Percentiles rank a stretch among this genome's conserved stretches.
These are phyloP conservation scores for Calephelis virginiensis DNA, from an alignment of 1,140 invertebrate species.

Conservation along the genomic window DNA sequence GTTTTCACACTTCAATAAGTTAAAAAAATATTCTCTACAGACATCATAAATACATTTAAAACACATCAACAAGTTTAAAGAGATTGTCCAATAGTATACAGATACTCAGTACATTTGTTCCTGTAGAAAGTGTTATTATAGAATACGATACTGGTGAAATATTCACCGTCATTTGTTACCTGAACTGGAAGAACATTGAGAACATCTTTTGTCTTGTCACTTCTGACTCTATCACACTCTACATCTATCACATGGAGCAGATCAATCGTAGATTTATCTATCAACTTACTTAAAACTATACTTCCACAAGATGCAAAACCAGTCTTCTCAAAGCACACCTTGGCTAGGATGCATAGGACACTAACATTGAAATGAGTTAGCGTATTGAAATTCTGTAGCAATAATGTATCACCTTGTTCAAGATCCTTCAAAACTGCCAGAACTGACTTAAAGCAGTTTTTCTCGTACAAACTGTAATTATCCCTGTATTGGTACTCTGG, in stretches of 20 bases:
- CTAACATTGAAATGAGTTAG: conserved; percentile 73
- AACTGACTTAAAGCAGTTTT: conserved; percentile 57
- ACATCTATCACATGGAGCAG: conserved; percentile 47
- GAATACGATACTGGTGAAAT: conserved; percentile 64
- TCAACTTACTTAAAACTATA: conserved; percentile 54
- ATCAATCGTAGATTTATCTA: conserved; percentile 43
- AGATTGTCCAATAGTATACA: conserved; percentile 54
- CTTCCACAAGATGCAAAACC: conserved; percentile 54
- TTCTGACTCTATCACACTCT: conserved; percentile 51
- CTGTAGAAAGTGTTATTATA: conserved; percentile 71
- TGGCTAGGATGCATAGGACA: conserved; percentile 58
- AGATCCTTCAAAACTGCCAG: conserved; percentile 47
- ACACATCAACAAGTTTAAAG: conserved; percentile 44
- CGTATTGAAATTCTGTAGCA: conserved; percentile 59
- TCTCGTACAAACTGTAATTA: conserved; percentile 57
- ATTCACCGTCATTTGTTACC: conserved; percentile 58
- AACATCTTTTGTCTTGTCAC: conserved; percentile 51
- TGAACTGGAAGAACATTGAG: conserved; percentile 58
- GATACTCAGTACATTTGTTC: conserved; percentile 63
- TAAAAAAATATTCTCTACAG: conserved; percentile 48
- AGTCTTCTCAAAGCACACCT: conserved; percentile 61
- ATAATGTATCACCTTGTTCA: conserved; percentile 45
- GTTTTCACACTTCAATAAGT: conserved; percentile 25
- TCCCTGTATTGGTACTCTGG: conserved; percentile 50
- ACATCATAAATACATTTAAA: conserved; percentile 36